A percentile compares a stretch with the other conserved stretches of the same genome.
Evolutionary conservation across 2,888 invertebrate species (phyloP).

Genomic region (Eubasilissa splendida): DNA sequence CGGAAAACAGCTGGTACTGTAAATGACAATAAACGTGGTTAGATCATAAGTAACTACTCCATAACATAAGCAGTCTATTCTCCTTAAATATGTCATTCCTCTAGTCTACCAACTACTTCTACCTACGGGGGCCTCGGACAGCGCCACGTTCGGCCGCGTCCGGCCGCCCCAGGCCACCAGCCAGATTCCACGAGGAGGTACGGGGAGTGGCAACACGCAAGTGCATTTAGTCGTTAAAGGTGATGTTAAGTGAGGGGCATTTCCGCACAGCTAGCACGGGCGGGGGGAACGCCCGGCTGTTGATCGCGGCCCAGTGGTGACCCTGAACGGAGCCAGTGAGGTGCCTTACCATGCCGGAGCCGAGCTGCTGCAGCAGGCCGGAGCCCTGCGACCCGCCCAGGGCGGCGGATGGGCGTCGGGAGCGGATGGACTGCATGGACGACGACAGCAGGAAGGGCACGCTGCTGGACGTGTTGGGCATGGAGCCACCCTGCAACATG

Average conservation of each 20-base stretch:
- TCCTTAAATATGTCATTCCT: conserved; percentile 47
- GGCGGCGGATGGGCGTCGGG: conserved; percentile 82
- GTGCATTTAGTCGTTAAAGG: conserved; percentile 73
- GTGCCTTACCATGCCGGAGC: conserved; percentile 95
- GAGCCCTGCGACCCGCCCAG: conserved; percentile 81
- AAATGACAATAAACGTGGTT: conserved; percentile 63
- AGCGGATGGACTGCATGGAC: conserved; percentile 83
- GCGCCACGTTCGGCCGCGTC: neutral
- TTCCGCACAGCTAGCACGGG: conserved; percentile 77
- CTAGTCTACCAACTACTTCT: conserved; percentile 37
- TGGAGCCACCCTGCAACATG: conserved; percentile 83
- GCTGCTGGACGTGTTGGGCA: conserved; percentile 92
- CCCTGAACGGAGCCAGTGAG: conserved; percentile 76
- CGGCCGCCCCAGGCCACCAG: neutral
- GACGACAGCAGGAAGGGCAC: conserved; percentile 88
- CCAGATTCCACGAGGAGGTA: neutral
- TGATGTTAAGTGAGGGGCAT: conserved; percentile 84
- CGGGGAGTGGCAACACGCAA: neutral
- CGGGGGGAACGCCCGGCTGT: conserved; percentile 63
- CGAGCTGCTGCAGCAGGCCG: conserved; percentile 88
- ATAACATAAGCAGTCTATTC: conserved; percentile 33
- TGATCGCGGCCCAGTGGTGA: conserved; percentile 70
- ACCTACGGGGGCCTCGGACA: neutral
- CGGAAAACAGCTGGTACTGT: conserved; percentile 80
- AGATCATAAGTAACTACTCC: conserved; percentile 35